Conservation (phyloP, 2,888 invertebrate species). For the Melanotus villosus region DNA sequence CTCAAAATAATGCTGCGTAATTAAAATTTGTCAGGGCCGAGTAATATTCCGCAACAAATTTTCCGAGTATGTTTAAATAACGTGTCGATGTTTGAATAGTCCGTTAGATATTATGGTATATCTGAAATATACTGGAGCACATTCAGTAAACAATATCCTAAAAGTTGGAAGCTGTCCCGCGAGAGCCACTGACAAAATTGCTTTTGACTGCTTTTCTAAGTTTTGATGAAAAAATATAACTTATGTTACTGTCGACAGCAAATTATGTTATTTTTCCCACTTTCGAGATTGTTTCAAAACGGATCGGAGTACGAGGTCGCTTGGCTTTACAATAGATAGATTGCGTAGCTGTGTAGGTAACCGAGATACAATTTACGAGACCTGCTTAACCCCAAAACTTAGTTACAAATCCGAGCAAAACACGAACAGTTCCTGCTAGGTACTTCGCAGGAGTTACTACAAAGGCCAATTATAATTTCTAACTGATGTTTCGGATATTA, state of each 20-base stretch:
- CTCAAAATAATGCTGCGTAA: neutral
- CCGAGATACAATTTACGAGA: constrained; percentile 38
- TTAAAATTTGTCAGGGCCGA: constrained; percentile 10
- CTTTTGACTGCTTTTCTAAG: constrained; percentile 42
- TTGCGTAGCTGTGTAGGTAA: constrained; percentile 26
- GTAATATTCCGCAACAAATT: neutral
- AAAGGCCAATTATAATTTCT: constrained; percentile 37
- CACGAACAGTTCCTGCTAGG: constrained; percentile 32
- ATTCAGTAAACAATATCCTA: constrained; percentile 46
- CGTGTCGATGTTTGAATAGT: constrained; percentile 19
- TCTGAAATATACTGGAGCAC: constrained; percentile 24
- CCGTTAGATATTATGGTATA: constrained; percentile 18
- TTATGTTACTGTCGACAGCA: constrained; percentile 42
- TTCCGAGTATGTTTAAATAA: neutral
- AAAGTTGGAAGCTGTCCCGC: constrained; percentile 47
- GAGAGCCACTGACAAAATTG: constrained; percentile 47
- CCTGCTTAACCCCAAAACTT: constrained; percentile 35
- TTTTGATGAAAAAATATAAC: constrained; percentile 49
- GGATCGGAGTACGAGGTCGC: neutral
- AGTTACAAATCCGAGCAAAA: constrained; percentile 38
- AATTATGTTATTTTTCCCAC: constrained; percentile 38
- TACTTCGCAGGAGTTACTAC: constrained; percentile 31
- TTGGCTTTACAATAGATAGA: constrained; percentile 1
- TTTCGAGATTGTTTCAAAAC: constrained; percentile 24
- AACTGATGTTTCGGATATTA: constrained; percentile 38